These are phyloP conservation scores for Ormyrus pomaceus DNA, from an alignment of 2,888 invertebrate species.

Conservation along the genomic window DNA sequence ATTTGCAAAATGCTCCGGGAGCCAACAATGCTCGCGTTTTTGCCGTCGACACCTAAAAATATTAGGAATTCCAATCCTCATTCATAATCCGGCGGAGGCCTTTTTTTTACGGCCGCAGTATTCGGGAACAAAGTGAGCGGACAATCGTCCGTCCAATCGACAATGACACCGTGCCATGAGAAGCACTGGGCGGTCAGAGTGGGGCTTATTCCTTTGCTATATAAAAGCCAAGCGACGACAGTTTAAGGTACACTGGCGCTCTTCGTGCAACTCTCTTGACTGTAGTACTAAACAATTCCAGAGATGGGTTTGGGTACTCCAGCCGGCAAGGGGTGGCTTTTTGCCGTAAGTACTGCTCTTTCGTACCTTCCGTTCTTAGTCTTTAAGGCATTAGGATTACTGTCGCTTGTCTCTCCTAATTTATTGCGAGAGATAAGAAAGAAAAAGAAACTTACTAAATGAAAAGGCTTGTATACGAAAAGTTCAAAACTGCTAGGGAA, in stretches of 20 bases:
- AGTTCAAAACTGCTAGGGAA: slow-evolving; percentile 43
- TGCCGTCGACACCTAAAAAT: too few species aligned
- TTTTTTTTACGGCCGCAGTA: slow-evolving; percentile 7
- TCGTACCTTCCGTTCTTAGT: slow-evolving; percentile 3
- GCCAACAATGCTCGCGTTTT: too few species aligned
- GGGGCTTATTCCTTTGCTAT: slow-evolving; percentile 34
- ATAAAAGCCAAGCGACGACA: slow-evolving; percentile 35
- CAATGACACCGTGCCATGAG: not conserved
- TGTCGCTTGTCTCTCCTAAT: not conserved
- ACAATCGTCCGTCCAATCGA: slow-evolving; percentile 10
- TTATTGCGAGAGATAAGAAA: not conserved
- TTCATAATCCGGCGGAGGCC: too few species aligned
- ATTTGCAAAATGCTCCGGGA: too few species aligned
- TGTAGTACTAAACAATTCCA: slow-evolving; percentile 33
- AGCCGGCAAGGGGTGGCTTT: slow-evolving; percentile 45
- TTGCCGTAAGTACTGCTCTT: slow-evolving; percentile 55
- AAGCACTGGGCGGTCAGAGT: not conserved
- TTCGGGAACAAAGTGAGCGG: slow-evolving; percentile 38
- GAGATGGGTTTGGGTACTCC: slow-evolving; percentile 50
- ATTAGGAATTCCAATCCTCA: too few species aligned
- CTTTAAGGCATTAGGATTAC: slow-evolving; percentile 24
- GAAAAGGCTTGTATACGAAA: slow-evolving; percentile 58
- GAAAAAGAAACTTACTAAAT: slow-evolving; percentile 56
- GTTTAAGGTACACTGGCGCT: slow-evolving; percentile 43
- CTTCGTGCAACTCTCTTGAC: slow-evolving; percentile 12